These are phyloP conservation scores for Leuctra nigra DNA, from an alignment of 2,888 invertebrate genomes.

Conservation along the genomic window DNA sequence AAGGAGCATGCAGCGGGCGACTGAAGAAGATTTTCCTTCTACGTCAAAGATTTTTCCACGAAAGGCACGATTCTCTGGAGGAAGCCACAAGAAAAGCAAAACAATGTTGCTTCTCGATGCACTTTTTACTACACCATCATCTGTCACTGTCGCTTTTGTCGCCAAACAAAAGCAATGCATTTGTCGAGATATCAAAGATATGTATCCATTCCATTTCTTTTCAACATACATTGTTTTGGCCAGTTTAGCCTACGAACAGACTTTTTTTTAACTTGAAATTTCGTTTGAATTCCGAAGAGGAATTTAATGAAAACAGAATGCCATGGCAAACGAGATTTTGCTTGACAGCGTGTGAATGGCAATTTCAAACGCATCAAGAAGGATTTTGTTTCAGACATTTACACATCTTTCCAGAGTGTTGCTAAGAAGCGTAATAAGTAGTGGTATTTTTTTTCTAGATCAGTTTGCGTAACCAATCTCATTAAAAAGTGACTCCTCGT, in stretches of 20 bases:
- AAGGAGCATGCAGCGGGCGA: too few relatives aligned
- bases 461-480: too few relatives aligned
- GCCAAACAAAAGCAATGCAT: not conserved
- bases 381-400: conserved; percentile 12
- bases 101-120: not conserved
- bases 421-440: too few relatives aligned
- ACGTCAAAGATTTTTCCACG: too few relatives aligned
- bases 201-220: not conserved
- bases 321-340: not conserved
- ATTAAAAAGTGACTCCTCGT: too few relatives aligned
- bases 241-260: not conserved
- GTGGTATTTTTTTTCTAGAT: too few relatives aligned
- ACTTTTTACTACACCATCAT: not conserved
- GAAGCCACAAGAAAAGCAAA: too few relatives aligned
- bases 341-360: conserved; percentile 9
- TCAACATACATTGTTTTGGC: not conserved
- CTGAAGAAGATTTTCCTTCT: too few relatives aligned
- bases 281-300: conserved; percentile 6
- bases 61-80: too few relatives aligned
- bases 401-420: too few relatives aligned
- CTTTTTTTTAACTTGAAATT: conserved; percentile 1
- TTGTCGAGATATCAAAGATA: not conserved
- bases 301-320: conserved; percentile 12
- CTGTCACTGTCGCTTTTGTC: not conserved
- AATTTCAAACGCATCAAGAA: conserved; percentile 13